These are phyloP conservation scores for Caenorhabditis zanzibari DNA, from an alignment of 2,888 invertebrate species.

Conservation along the genomic window DNA sequence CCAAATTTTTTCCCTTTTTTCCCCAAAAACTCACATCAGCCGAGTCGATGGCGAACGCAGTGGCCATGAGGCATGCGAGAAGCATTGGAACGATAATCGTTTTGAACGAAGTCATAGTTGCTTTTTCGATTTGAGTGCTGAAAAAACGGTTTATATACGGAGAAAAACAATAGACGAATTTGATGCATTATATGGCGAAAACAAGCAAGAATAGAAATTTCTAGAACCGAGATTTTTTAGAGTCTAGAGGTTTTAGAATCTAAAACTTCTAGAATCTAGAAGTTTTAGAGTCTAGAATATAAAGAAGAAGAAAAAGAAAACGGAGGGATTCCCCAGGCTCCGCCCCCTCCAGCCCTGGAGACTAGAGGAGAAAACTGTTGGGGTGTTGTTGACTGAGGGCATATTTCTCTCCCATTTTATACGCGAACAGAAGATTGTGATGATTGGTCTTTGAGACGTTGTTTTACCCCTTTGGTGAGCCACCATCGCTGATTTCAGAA, in stretches of 20 bases:
- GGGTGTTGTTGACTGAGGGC: constrained; percentile 32
- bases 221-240: too few species aligned
- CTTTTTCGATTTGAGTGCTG: constrained; percentile 1
- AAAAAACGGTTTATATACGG: constrained; percentile 13
- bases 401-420: constrained; percentile 37
- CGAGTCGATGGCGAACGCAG: constrained; percentile 10
- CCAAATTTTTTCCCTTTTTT: too few species aligned
- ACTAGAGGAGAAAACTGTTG: constrained; percentile 8
- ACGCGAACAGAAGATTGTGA: constrained; percentile 19
- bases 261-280: neutral
- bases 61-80: constrained; percentile 18
- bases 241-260: too few species aligned
- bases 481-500: constrained; percentile 43
- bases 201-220: neutral
- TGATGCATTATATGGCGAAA: too few species aligned
- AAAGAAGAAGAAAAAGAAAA: neutral
- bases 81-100: constrained; percentile 10
- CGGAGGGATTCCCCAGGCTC: constrained; percentile 4
- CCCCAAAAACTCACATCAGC: constrained; percentile 4
- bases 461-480: constrained; percentile 21
- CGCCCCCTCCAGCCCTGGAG: neutral
- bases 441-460: constrained; percentile 45
- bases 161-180: neutral
- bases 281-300: too few species aligned
- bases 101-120: constrained; percentile 15